Percentiles rank a stretch among this genome's conserved stretches.
Evolutionary conservation across 2,797 vertebrate genomes (phyloP).

Genomic region (Notolabrus celidotus): DNA sequence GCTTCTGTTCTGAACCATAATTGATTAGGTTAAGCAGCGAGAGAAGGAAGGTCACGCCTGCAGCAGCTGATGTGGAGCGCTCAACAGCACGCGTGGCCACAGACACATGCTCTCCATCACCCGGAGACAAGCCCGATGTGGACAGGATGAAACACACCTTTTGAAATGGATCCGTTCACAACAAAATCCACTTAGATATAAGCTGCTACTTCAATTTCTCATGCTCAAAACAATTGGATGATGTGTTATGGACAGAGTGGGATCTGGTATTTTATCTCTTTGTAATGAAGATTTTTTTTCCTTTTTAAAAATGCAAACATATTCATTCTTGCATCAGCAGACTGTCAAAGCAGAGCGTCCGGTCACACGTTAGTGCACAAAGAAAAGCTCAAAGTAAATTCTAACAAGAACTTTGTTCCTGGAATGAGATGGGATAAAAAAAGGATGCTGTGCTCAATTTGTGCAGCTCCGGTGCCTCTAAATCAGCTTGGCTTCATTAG

Average conservation of each 20-base stretch:
- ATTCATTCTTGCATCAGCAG: constrained; percentile 26
- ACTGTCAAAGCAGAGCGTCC: constrained; percentile 26
- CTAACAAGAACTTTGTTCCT: constrained; percentile 34
- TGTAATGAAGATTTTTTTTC: constrained; percentile 11
- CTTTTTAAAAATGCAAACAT: constrained; percentile 31
- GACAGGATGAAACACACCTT: constrained; percentile 51
- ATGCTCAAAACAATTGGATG: constrained; percentile 3
- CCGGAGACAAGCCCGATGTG: constrained; percentile 49
- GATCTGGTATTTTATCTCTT: neutral
- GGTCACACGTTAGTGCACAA: constrained; percentile 39
- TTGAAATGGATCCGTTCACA: constrained; percentile 47
- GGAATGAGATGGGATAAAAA: constrained; percentile 38
- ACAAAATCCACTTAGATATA: constrained; percentile 31
- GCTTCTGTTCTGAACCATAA: constrained; percentile 86
- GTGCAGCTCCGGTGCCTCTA: constrained; percentile 50
- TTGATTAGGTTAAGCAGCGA: constrained; percentile 87
- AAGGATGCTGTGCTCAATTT: constrained; percentile 60
- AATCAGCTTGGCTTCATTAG: constrained; percentile 74
- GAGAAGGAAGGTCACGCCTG: constrained; percentile 82
- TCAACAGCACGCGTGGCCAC: constrained; percentile 63
- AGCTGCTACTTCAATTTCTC: constrained; percentile 8
- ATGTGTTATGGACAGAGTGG: constrained; percentile 1
- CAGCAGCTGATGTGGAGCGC: constrained; percentile 70
- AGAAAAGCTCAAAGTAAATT: constrained; percentile 41
- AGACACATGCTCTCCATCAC: constrained; percentile 80